These are phyloP conservation scores for Cryptosula pallasiana DNA, from an alignment of 2,888 invertebrate species.

Conservation along the genomic window DNA sequence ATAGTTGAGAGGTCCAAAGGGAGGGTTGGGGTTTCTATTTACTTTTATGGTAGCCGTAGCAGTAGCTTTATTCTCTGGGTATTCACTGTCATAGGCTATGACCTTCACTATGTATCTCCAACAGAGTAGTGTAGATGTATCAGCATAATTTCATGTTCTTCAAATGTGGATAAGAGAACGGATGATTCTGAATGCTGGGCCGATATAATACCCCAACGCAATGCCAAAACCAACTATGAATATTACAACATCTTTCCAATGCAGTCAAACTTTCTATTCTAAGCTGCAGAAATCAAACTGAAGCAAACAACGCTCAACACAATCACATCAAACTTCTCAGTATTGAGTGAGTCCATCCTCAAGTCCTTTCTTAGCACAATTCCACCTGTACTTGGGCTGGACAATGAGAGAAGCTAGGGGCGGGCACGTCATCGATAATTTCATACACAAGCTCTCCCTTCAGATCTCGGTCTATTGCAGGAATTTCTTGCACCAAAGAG, in stretches of 20 bases:
- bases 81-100: conserved; percentile 38
- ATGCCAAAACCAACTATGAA: no score
- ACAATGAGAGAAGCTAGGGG: conserved; percentile 37
- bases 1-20: conserved; percentile 27
- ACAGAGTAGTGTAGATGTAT: no score
- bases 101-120: conserved; percentile 32
- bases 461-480: conserved; percentile 28
- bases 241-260: no score
- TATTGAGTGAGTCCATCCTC: conserved; percentile 33
- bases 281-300: no score
- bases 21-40: conserved; percentile 36
- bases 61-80: conserved; percentile 35
- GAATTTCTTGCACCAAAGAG: conserved; percentile 27
- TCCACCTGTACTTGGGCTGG: conserved; percentile 31
- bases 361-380: conserved; percentile 35
- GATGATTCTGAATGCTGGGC: no score
- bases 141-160: no score
- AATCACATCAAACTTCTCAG: no score
- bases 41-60: conserved; percentile 36
- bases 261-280: no score
- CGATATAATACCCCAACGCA: no score
- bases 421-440: conserved; percentile 34
- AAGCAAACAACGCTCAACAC: no score
- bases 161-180: no score
- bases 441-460: conserved; percentile 31